These are phyloP conservation scores for Pteruthius melanotis DNA, from an alignment of 2,113 vertebrate genomes.

Conservation along the genomic window DNA sequence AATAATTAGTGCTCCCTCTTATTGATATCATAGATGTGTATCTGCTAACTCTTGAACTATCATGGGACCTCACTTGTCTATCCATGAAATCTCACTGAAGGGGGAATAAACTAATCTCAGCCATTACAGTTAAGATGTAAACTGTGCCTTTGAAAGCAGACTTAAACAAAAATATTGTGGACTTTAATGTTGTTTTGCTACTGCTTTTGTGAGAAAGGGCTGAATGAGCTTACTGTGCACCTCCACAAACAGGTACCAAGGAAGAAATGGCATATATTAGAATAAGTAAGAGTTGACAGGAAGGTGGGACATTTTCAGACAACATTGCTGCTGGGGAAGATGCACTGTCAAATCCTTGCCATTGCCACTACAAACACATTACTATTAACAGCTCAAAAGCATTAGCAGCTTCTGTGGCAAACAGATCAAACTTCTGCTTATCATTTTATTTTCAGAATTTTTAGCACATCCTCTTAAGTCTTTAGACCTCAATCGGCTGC, in stretches of 20 bases:
- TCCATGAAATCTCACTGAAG: not conserved
- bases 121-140: not conserved
- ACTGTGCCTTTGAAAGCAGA: not conserved
- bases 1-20: not conserved
- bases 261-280: not conserved
- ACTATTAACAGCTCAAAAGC: not conserved
- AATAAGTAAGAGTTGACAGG: not conserved
- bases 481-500: not conserved
- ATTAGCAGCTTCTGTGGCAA: not conserved
- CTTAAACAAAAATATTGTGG: too few relatives aligned
- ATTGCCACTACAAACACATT: too few relatives aligned
- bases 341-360: not conserved
- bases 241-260: not conserved
- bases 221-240: not conserved
- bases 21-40: not conserved
- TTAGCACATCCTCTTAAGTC: not conserved
- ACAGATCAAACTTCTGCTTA: not conserved
- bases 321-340: not conserved
- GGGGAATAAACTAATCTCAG: not conserved
- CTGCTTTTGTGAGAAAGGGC: not conserved
- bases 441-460: not conserved
- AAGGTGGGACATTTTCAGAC: rapidly evolving
- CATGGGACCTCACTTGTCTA: not conserved
- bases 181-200: not conserved
- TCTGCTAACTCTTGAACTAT: not conserved